Base-by-base conservation (phyloP, 2,888 invertebrate species). In the Tipula lateralis region DNA sequence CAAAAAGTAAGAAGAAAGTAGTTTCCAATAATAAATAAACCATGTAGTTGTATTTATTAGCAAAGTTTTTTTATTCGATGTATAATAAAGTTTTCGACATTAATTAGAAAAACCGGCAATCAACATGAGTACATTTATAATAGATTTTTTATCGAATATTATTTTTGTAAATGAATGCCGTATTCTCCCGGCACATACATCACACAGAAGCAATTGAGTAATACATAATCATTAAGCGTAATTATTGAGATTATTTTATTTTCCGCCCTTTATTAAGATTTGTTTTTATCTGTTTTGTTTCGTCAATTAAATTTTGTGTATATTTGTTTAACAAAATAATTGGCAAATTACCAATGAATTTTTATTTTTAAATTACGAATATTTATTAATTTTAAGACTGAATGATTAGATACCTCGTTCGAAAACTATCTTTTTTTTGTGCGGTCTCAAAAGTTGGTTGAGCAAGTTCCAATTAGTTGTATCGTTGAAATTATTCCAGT, bases 181-280 rank as follows among this genome's bases (percentile, higher is more conserved):
- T 9, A 66, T 66, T 66, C 24, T 66, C 24, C 66, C 66, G 24
- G 24, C 24, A 24, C 13, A 44, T 24, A 66, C 19, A 50, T 19
- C 7, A 24, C 7, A 66, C 7, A 66, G 1, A 66, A 66, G 24
- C 0, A 66, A 66, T 66, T 24, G 24, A 66, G 66, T 66, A 9
- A 66, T 66, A n/a, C n/a, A n/a, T n/a, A 66, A 66, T 24, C 24
- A 24, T 66, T 66, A 66, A 66, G 66, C 66, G 66, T 66, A 66
- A 66, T 66, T 66, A 66, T 66, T 24, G 66, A 24, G 66, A 66
- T 66, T 66, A 66, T 66, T 66, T 24, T 66, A 66, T 66, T 66
- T 66, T 19, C 66, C 24, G 66, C 66, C 66, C 24, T 66, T 19
- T 66, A 24, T 66, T 66, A 66, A 66, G 66, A 66, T 66, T 66